Base-by-base conservation (phyloP, 2,113 vertebrate genomes). In the Megaleporinus macrocephalus region DNA sequence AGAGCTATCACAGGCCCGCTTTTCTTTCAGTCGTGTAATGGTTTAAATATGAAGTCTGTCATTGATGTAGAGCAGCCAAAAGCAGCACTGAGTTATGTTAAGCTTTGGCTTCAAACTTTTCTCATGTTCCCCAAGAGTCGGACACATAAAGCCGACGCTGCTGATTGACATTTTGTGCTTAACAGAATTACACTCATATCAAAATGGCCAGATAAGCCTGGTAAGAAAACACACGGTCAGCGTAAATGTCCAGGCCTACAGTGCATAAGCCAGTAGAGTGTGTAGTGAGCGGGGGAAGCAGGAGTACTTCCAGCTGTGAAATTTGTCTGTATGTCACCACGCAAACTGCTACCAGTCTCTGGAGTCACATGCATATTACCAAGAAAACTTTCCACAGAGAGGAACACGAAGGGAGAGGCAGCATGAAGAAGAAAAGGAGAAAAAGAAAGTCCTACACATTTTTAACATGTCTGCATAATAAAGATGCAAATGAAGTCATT, bases 301-400 rank as follows among this genome's bases (percentile, higher is more conserved):
- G 22, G 62, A 65, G 76, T 4, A 78, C 18, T 14, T 14, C 41
- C 26, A 14, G 26, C 29, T 73, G 71, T 20, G 27, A n/a, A 9
- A 26, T 53, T 2, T 73, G 74, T 24, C 22, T 53, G 62, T 24
- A 36, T 53, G 76, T 53, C 61, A 49, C 27, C 18, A 22, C 11
- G 26, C 41, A 78, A 51, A 68, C 65, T 69, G 65, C 49, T 78
- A 68, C 47, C 63, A 65, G 59, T 63, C 36, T 47, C 33, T 65
- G 2, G 63, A 65, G n/a, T 47, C 41, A 66, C 33, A 77, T 66
- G 26, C 16, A 66, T 66, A 29, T 33, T 22, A 14, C 26, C 59
- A 63, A 76, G 22, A 22, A 15, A 76, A 63, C 13, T 29, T 27
- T 20, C 26, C 75, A 51, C 7, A 15, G 11, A 20, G 74, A 55